Percentiles rank a stretch among this genome's conserved stretches.
Conservation (phyloP, 1,140 invertebrate genomes). For the Platorchestia sp. region DNA sequence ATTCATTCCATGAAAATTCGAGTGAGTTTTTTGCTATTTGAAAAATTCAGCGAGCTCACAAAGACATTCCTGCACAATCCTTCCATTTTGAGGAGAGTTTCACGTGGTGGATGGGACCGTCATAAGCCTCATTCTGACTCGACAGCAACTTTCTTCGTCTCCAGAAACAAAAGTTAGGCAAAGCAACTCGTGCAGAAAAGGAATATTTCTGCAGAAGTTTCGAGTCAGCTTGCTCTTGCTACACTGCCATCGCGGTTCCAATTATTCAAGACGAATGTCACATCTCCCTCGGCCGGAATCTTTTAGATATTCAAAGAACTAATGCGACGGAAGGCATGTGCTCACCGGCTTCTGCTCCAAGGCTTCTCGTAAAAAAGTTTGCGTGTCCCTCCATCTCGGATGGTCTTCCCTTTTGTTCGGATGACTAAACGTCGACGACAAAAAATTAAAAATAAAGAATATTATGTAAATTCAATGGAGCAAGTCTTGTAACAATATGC, state of each 20-base stretch:
- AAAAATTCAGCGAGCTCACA: neutral
- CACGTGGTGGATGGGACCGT: neutral
- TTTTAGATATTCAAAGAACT: slow-evolving; percentile 20
- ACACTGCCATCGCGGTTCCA: slow-evolving; percentile 46
- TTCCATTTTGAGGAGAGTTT: neutral
- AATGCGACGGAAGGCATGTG: slow-evolving; percentile 11
- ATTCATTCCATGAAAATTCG: neutral
- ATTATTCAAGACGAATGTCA: slow-evolving; percentile 52
- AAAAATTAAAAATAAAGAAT: neutral
- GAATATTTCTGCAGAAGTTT: slow-evolving; percentile 41
- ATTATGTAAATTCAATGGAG: neutral
- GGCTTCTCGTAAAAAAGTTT: slow-evolving; percentile 1
- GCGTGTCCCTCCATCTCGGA: neutral
- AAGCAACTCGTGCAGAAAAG: slow-evolving; percentile 45
- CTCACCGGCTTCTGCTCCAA: neutral
- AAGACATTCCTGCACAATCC: neutral
- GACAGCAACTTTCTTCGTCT: slow-evolving; percentile 49
- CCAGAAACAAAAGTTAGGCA: slow-evolving; percentile 22
- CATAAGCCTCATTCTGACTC: slow-evolving; percentile 42
- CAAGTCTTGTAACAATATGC: neutral
- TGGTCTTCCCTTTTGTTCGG: neutral
- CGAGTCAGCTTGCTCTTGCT: slow-evolving; percentile 44
- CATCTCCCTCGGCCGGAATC: slow-evolving; percentile 26
- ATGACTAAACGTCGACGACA: neutral
- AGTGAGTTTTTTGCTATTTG: neutral